Evolutionary conservation across 2,113 vertebrate species (phyloP), one percentile per base, ranked within the genome.

Genomic region (Plecotus auritus): DNA sequence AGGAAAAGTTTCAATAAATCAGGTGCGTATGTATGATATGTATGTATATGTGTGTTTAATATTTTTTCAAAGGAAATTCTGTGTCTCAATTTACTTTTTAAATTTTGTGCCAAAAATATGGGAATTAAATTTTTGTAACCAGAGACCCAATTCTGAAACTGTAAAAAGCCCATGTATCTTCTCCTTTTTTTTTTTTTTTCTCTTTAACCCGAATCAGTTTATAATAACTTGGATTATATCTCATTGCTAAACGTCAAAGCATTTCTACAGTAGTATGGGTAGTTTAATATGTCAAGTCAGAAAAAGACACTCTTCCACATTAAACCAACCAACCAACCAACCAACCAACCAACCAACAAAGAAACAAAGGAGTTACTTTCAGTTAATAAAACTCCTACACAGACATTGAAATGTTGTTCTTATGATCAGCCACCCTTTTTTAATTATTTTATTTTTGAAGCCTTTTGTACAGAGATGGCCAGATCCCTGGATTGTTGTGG

Each of bases 201-300:
- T 61, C 59, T 28, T 61, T 61, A 47, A 56, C 49, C 7, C 23
- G 72, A 51, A 95, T 80, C 37, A 90, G 4, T 76, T 92, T 95
- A 85, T 90, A 88, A 93, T 81, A 92, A 6, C 10, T 82, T 90
- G 92, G 32, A 90, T 94, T 35, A 73, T 28, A 85, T 7, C 45
- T 64, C 23, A 80, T 45, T 72, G 35, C 45, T 92, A 95, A 95
- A 94, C 76, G 76, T 96, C 85, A 95, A 72, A 92, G 4, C 22
- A 88, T 35, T 92, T 93, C 90, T 85, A 32, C 1, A n/a, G 49
- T 80, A 87, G 37, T 69, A 47, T n/a, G 20, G 26, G 5, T 67
- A 70, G 30, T 67, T 95, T 82, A 90, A 89, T 90, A 89, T 90
- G 51, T 94, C 77, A 95, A 82, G 26, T 54, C 30, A 87, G 37